Base-by-base conservation (phyloP, 2,797 vertebrate species). In the Helicolenus hilgendorfi region DNA sequence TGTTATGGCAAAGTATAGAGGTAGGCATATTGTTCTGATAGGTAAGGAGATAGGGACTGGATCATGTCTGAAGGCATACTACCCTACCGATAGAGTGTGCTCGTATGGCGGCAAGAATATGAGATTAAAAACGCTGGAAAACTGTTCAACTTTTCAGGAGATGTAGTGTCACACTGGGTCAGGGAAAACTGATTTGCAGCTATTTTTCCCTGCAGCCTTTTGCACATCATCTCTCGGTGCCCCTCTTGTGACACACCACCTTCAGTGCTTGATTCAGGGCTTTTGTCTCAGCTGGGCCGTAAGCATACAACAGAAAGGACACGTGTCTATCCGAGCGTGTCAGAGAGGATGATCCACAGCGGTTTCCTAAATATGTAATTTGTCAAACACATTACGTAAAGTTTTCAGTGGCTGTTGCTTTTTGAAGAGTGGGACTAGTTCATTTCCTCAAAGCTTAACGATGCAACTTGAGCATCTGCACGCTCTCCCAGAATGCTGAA, bases 381-480 rank as follows among this genome's bases (percentile, higher is more conserved):
- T 85, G 73, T 62, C 67, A 81, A 77, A 89, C 64, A 62, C 71
- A 74, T 86, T 77, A 71, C 1, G 38, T 0, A 9, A 62, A 79
- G 29, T 64, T 80, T 49, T 45, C 15, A 88, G 77, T 59, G 55
- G 64, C 33, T 68, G 63, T 78, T 78, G 69, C 64, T 72, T 84
- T 72, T 79, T 79, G 55, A 85, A 78, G 71, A 89, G 71, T 29
- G 60, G 56, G 75, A 59, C 49, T 13, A 67, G 75, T 60, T 94
- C 22, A 85, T 92, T 93, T 95, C 79, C 89, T 89, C 82, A 33
- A 31, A 41, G 79, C 90, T 93, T 94, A 91, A 85, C 41, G 38
- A 64, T 89, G 92, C 91, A 96, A 90, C 92, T 90, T 85, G 85
- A 93, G 87, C 94, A 95, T 95, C 95, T 96, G 95, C 78, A 85